Evolutionary conservation across 2,113 vertebrate genomes (phyloP).

Genomic region (Scytalopus superciliaris): DNA sequence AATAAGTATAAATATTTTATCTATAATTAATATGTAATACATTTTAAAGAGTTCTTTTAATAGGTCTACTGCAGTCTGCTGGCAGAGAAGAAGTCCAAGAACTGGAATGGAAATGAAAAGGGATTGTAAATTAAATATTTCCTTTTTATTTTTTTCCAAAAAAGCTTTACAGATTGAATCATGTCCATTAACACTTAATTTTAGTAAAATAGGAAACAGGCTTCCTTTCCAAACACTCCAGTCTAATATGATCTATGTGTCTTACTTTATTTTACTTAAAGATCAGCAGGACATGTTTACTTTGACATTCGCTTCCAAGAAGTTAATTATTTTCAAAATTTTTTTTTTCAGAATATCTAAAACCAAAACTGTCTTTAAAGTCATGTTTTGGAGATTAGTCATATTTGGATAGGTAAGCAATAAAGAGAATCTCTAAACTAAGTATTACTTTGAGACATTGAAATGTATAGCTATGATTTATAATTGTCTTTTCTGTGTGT

Average conservation of each 20-base stretch:
- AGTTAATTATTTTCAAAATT: not conserved
- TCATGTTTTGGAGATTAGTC: not conserved
- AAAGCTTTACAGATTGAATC: not conserved
- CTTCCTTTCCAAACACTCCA: not conserved
- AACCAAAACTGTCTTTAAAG: not conserved
- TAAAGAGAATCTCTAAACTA: not conserved
- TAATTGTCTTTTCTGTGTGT: not conserved
- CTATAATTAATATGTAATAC: not conserved
- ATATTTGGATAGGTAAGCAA: not conserved
- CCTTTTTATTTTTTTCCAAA: not conserved
- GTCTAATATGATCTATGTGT: not conserved
- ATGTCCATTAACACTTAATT: not conserved
- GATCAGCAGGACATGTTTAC: not conserved
- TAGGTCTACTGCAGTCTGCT: not conserved
- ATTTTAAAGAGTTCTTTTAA: not conserved
- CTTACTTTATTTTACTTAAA: not conserved
- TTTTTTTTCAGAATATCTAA: not conserved
- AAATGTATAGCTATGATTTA: not conserved
- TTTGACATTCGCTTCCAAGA: not conserved
- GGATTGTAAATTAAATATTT: not conserved
- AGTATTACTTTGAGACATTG: not conserved
- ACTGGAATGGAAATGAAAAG: not conserved
- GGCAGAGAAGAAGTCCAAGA: not conserved
- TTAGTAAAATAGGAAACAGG: not conserved
- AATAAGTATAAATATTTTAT: not conserved